These are phyloP conservation scores for Drosophila sordidula DNA, from an alignment of 2,888 invertebrate species.

Conservation along the genomic window DNA sequence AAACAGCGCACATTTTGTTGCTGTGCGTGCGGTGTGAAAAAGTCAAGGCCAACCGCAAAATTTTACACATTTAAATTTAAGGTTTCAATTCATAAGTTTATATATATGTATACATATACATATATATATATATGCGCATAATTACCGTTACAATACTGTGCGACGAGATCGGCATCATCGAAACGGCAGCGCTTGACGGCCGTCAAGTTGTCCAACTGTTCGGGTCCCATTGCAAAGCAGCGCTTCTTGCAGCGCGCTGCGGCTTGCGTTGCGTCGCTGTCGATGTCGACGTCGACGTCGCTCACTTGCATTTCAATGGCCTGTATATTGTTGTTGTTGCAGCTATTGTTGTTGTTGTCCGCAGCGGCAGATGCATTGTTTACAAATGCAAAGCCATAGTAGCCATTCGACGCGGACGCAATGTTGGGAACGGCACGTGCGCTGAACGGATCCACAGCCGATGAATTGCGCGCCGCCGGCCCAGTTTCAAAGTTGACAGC, in stretches of 20 bases:
- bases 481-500: constrained; percentile 62
- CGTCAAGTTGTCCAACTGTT: constrained; percentile 47
- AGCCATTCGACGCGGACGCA: constrained; percentile 82
- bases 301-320: constrained; percentile 45
- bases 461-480: constrained; percentile 46
- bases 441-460: constrained; percentile 79
- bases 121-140: constrained; percentile 33
- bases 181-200: constrained; percentile 81
- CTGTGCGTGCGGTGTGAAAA: constrained; percentile 47
- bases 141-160: constrained; percentile 83
- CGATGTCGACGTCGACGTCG: constrained; percentile 7
- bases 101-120: neutral
- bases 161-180: constrained; percentile 76
- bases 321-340: constrained; percentile 51
- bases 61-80: constrained; percentile 37
- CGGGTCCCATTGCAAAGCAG: constrained; percentile 60
- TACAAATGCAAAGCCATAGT: constrained; percentile 81
- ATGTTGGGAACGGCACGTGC: constrained; percentile 78
- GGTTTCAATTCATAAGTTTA: constrained; percentile 21
- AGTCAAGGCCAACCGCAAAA: constrained; percentile 55
- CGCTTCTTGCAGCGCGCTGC: constrained; percentile 80
- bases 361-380: constrained; percentile 55
- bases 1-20: constrained; percentile 40
- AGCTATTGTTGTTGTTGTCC: constrained; percentile 63
- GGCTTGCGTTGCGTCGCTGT: constrained; percentile 9